A percentile compares a stretch with the other conserved stretches of the same genome.
phyloP scores from a whole-genome alignment of 2,888 invertebrate genomes.

The Miltochrista miniata region DNA sequence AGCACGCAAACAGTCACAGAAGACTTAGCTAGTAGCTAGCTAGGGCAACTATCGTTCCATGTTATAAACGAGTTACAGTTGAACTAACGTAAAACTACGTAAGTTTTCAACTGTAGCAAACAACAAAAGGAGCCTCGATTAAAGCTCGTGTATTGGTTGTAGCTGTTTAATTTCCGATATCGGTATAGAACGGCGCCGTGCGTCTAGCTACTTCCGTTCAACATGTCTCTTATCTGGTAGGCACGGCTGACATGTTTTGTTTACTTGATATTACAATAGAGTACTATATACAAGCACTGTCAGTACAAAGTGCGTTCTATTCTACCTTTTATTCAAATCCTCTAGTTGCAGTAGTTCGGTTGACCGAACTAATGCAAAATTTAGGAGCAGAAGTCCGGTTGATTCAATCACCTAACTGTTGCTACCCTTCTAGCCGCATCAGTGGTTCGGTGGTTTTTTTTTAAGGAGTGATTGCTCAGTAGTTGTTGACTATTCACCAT shows the following conservation, averaged over 20 bases:
- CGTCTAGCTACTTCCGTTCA: conserved; percentile 44
- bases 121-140: conserved; percentile 39
- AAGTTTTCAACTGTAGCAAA: conserved; percentile 7
- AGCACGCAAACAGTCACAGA: too few relatives aligned
- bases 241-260: conserved; percentile 19
- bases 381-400: too few relatives aligned
- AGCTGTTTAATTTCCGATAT: conserved; percentile 65
- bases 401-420: too few relatives aligned
- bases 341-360: too few relatives aligned
- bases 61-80: neutral
- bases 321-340: too few relatives aligned
- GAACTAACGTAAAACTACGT: neutral
- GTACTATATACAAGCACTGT: neutral
- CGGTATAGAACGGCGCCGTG: conserved; percentile 63
- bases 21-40: too few relatives aligned
- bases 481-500: too few relatives aligned
- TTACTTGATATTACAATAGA: conserved; percentile 4
- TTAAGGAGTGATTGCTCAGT: too few relatives aligned
- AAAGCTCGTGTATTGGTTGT: conserved; percentile 32
- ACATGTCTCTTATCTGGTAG: conserved; percentile 24
- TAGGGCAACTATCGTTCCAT: too few relatives aligned
- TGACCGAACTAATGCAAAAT: too few relatives aligned
- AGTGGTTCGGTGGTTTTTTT: too few relatives aligned
- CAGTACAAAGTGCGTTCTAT: neutral
- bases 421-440: too few relatives aligned